Evolutionary conservation across 2,888 invertebrate species (phyloP), one percentile per base, ranked within the genome.

Genomic region (Scaptomyza caliginosa): DNA sequence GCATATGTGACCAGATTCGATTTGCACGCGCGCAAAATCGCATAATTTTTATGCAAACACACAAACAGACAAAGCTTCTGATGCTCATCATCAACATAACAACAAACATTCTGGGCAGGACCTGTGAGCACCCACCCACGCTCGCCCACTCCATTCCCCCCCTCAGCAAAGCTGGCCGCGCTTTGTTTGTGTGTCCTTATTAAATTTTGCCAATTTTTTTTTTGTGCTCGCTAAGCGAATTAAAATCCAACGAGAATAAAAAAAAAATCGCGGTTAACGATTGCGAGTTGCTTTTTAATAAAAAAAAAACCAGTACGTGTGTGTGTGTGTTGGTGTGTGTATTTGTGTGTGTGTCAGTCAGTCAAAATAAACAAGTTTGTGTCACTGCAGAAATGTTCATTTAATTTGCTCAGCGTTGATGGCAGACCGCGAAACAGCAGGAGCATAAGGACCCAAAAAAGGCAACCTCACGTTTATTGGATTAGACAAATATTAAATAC

Each of bases 311-410:
- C 4, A 21, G 45, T 48, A 24, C 24, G n/a, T 38, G 52, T 8
- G 30, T 21, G 32, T 51, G 40, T 16, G 24, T 24, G 56, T 36
- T 34, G 19, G 49, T 30, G 16, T 49, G 40, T 49, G 58, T 55
- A 55, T 48, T 17, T 42, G 49, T 49, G 60, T 36, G 48, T 72
- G 60, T 68, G 67, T 66, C 54, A 66, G 82, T 76, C 69, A 76
- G 89, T 89, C 88, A 89, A 89, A 88, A 88, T 77, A 88, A 88
- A 88, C 89, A 88, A 90, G 89, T 85, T 89, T 83, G 84, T 90
- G 90, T 90, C 90, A 90, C 82, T 89, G 89, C 85, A 86, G 85
- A 88, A 89, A 90, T 89, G 69, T 88, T 90, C 88, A 90, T 90
- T 90, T 90, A 89, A 89, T 89, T 89, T 90, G 90, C 68, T 77